Conservation (phyloP, 2,888 invertebrate genomes). For the Parnassius orleans region DNA sequence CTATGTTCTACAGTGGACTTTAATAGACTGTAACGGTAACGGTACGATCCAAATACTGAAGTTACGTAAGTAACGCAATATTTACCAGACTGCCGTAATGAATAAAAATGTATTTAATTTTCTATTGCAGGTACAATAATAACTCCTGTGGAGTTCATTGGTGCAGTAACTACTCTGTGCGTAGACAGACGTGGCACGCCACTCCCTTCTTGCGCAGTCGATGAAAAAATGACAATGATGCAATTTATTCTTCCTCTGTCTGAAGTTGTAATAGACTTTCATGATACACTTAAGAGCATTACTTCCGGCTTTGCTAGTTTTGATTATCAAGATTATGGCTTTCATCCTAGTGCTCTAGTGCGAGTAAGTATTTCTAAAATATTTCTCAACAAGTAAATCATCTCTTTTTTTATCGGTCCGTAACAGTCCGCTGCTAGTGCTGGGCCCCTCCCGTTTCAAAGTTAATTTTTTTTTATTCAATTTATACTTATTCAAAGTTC, state of each 20-base stretch:
- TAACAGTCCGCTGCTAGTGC: too few species aligned
- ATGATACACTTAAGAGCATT: conserved; percentile 92
- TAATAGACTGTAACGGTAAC: too few species aligned
- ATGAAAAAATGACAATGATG: conserved; percentile 89
- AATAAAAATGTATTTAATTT: not conserved
- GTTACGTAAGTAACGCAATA: too few species aligned
- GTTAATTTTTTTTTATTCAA: too few species aligned
- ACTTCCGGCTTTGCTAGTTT: conserved; percentile 98
- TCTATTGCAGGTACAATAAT: conserved; percentile 88
- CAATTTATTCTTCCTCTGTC: conserved; percentile 93
- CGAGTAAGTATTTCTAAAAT: conserved; percentile 80
- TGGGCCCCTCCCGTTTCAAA: too few species aligned
- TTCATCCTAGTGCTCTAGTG: conserved; percentile 87
- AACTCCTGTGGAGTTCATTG: conserved; percentile 88
- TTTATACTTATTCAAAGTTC: too few species aligned
- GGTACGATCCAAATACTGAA: too few species aligned
- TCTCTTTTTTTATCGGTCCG: too few species aligned
- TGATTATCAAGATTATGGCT: conserved; percentile 95
- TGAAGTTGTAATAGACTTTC: conserved; percentile 97
- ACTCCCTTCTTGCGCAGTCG: conserved; percentile 87
- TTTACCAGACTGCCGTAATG: too few species aligned
- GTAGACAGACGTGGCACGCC: conserved; percentile 85
- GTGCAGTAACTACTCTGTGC: conserved; percentile 86
- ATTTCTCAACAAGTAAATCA: too few species aligned
- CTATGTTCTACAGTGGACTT: too few species aligned